These are phyloP conservation scores for Melanotaenia parkinsoni DNA, from an alignment of 2,797 vertebrate species.

Conservation along the genomic window DNA sequence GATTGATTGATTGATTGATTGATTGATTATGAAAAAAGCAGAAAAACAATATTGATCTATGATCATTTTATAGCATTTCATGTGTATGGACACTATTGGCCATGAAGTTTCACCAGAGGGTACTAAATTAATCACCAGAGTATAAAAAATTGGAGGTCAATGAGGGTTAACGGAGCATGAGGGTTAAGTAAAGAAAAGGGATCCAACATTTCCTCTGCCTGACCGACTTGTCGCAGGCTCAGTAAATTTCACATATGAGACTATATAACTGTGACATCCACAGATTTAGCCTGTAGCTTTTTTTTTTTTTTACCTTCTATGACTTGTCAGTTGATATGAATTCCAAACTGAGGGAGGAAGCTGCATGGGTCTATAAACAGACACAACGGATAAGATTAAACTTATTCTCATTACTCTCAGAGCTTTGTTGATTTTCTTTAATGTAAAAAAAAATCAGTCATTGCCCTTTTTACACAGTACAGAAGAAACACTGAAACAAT, in stretches of 20 bases:
- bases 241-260: conserved; percentile 2
- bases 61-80: no score
- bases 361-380: background rate
- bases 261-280: background rate
- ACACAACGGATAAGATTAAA: background rate
- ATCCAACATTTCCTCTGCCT: background rate
- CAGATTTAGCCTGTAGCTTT: background rate
- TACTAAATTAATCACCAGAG: no score
- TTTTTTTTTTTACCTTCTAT: background rate
- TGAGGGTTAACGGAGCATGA: no score
- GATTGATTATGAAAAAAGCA: no score
- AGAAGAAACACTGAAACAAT: background rate
- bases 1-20: no score
- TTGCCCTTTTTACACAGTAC: background rate
- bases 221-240: background rate
- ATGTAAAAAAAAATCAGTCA: background rate
- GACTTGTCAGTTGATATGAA: background rate
- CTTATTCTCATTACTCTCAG: conserved; percentile 9
- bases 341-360: background rate
- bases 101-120: no score
- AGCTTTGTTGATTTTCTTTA: conserved; percentile 10
- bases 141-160: no score
- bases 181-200: background rate
- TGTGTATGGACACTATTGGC: no score
- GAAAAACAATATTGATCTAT: no score